Evolutionary conservation across 2,888 invertebrate genomes (phyloP), one percentile per base, ranked within the genome.

Genomic region (Embidobia sp.): DNA sequence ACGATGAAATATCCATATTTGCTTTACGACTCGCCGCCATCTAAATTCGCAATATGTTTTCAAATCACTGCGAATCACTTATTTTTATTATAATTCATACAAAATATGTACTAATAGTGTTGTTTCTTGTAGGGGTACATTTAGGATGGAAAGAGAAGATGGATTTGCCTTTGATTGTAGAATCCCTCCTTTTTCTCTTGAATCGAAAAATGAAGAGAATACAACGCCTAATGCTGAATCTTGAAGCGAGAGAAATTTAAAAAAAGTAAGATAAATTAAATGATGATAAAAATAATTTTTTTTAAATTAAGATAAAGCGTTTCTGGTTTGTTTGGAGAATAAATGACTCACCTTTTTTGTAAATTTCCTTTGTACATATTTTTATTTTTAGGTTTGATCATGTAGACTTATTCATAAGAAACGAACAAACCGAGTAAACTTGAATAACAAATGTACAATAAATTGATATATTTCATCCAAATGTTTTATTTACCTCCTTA

Each of bases 121-220:
- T 10, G 1, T 40, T 35, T 26, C 49, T 77, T 77, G 40, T 84
- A 96, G 95, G 95, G 99, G 99, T 59, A 98, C 98, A 1, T 99
- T 98, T 87, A 93, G 98, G 84, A 96, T 99, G 95, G 98, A 99
- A 90, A 93, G 98, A 70, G 97, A 98, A 89, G 98, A 99, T 90
- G 98, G 98, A 1, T 96, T 96, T 87, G 95, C 96, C 0, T 99
- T 99, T 90, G 98, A 99, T 90, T 98, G 98, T 88, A 93, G 98
- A 86, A 98, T 99, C 87, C 99, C 99, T 33, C 98, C 99, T 0
- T 98, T 99, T 90, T 97, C 97, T 0, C 91, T 99, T 76, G 98
- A 99, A 90, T 98, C 98, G 85, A 98, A 98, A 90, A 94, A 95
- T 8, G 97, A 96, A 73, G 93, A 93, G 35, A 83, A 88, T 18